A percentile compares a stretch with the other conserved stretches of the same genome.
phyloP scores from a whole-genome alignment of 2,888 invertebrate genomes.

The Apamea epomidion region DNA sequence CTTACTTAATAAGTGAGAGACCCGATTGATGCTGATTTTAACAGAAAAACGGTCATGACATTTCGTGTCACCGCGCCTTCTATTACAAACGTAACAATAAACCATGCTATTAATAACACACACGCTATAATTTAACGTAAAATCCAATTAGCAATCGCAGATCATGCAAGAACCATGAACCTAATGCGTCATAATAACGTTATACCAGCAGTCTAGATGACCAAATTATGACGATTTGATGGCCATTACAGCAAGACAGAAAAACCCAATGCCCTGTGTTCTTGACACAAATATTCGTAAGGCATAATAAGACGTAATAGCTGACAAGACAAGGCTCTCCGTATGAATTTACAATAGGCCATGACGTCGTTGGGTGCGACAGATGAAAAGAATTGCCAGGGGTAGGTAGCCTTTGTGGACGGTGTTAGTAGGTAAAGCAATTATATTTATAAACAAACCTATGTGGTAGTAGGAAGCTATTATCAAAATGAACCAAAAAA shows the following conservation, averaged over 20 bases:
- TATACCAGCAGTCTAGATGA: slow-evolving; percentile 27
- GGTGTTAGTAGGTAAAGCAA: slow-evolving; percentile 53
- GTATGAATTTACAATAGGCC: slow-evolving; percentile 68
- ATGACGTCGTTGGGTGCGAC: slow-evolving; percentile 76
- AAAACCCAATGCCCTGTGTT: slow-evolving; percentile 63
- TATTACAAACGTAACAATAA: slow-evolving; percentile 13
- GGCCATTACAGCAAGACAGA: slow-evolving; percentile 45
- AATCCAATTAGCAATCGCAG: slow-evolving; percentile 24
- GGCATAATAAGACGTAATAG: slow-evolving; percentile 63
- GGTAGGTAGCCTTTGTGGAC: slow-evolving; percentile 62
- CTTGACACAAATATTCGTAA: slow-evolving; percentile 70
- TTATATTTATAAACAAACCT: slow-evolving; percentile 58
- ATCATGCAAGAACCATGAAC: slow-evolving; percentile 38
- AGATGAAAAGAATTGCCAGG: slow-evolving; percentile 81
- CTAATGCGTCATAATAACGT: slow-evolving; percentile 49
- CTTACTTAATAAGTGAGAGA: background rate
- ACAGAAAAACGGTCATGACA: background rate
- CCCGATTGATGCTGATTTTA: background rate
- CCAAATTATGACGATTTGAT: slow-evolving; percentile 50
- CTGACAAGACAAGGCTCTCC: slow-evolving; percentile 68
- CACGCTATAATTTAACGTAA: slow-evolving; percentile 22
- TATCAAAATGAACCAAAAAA: slow-evolving; percentile 28
- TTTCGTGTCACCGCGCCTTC: background rate
- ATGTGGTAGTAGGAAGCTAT: background rate
- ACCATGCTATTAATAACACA: slow-evolving; percentile 2